Conservation (phyloP, 2,888 invertebrate species). For the Pheosia tremula region DNA sequence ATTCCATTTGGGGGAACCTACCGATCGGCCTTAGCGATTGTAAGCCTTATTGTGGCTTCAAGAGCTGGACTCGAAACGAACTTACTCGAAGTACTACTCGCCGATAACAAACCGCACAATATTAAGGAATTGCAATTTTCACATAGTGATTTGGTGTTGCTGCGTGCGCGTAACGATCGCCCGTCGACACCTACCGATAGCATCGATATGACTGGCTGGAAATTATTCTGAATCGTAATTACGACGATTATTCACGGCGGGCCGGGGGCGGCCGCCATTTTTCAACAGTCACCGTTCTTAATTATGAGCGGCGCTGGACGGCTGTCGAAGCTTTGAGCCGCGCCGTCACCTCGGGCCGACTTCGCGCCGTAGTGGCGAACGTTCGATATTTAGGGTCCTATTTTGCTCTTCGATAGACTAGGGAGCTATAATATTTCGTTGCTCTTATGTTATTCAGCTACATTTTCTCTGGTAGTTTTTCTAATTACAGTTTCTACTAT, state of each 20-base stretch:
- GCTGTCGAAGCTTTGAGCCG: conserved; percentile 83
- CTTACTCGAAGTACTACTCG: neutral
- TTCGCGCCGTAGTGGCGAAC: conserved; percentile 60
- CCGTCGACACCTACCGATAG: conserved; percentile 84
- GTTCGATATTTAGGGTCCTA: conserved; percentile 39
- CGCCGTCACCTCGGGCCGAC: conserved; percentile 81
- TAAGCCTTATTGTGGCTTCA: too few relatives aligned
- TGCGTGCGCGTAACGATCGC: conserved; percentile 82
- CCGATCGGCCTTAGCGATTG: too few relatives aligned
- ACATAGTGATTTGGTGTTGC: conserved; percentile 48
- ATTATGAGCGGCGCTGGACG: conserved; percentile 83
- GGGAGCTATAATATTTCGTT: too few relatives aligned
- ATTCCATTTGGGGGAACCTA: too few relatives aligned
- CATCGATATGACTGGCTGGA: conserved; percentile 85
- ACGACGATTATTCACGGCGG: conserved; percentile 85
- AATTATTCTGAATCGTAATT: conserved; percentile 85
- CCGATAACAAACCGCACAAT: conserved; percentile 11
- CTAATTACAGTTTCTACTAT: too few relatives aligned
- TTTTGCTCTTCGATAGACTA: conserved; percentile 14
- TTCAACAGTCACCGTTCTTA: conserved; percentile 85
- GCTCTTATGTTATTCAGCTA: too few relatives aligned
- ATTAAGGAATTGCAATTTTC: conserved; percentile 72
- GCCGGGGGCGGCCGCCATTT: conserved; percentile 84
- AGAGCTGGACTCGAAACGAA: too few relatives aligned
- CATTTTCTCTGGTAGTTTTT: too few relatives aligned